These are phyloP conservation scores for Mercenaria mercenaria DNA, from an alignment of 1,140 invertebrate genomes.

Conservation along the genomic window DNA sequence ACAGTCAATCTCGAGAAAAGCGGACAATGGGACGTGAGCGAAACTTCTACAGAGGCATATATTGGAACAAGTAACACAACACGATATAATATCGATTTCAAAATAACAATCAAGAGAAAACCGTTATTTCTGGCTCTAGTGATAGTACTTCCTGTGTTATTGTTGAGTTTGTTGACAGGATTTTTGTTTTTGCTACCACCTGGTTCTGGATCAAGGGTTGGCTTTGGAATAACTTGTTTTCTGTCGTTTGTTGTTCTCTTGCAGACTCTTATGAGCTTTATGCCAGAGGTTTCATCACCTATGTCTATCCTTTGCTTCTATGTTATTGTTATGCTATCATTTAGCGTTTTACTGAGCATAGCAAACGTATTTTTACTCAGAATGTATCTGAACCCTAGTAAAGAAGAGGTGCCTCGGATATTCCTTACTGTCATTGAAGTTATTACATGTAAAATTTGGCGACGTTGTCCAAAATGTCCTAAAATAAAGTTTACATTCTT, in stretches of 20 bases:
- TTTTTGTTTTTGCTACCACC: slow-evolving; percentile 54
- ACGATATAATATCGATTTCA: slow-evolving; percentile 17
- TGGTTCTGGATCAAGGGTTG: slow-evolving; percentile 51
- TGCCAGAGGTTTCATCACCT: slow-evolving; percentile 44
- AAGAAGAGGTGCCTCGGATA: background rate
- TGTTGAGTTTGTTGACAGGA: slow-evolving; percentile 37
- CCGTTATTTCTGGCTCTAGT: slow-evolving; percentile 36
- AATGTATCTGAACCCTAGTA: background rate
- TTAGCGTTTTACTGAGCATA: slow-evolving; percentile 34
- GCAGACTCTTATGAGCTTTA: slow-evolving; percentile 53
- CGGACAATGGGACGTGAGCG: background rate
- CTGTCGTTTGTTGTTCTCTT: slow-evolving; percentile 58
- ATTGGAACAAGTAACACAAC: background rate
- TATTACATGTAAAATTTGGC: slow-evolving; percentile 48
- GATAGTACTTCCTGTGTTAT: slow-evolving; percentile 43
- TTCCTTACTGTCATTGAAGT: slow-evolving; percentile 7
- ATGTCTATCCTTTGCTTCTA: slow-evolving; percentile 61
- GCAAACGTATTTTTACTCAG: slow-evolving; percentile 19
- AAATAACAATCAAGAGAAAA: slow-evolving; percentile 28
- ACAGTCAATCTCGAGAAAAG: background rate
- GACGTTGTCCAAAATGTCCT: background rate
- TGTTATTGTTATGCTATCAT: slow-evolving; percentile 56
- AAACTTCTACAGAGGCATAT: background rate
- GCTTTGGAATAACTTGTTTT: slow-evolving; percentile 61
- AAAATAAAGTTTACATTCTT: background rate